phyloP scores from a whole-genome alignment of 2,888 invertebrate species.

The Aleiodes testaceus region DNA sequence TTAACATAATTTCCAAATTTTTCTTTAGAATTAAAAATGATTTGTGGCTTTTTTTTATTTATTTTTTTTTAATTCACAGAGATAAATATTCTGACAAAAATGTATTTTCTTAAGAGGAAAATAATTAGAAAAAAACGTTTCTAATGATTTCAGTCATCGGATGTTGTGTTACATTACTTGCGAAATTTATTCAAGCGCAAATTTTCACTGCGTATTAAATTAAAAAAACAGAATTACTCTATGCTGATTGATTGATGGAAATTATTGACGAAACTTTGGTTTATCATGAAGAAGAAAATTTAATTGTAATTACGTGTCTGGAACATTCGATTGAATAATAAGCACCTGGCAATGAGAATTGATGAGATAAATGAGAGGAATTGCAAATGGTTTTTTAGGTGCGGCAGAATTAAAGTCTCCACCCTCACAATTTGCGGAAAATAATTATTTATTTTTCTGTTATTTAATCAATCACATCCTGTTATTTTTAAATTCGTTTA shows the following conservation, averaged over 20 bases:
- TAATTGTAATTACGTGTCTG: constrained; percentile 6
- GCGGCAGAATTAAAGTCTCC: constrained; percentile 52
- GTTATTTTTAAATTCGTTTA: constrained; percentile 19
- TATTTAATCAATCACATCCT: constrained; percentile 36
- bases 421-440: constrained; percentile 39
- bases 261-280: not conserved
- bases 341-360: constrained; percentile 40
- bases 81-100: too few relatives aligned
- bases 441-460: not conserved
- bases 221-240: too few relatives aligned
- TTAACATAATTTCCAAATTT: too few relatives aligned
- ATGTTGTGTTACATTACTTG: constrained; percentile 14
- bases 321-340: constrained; percentile 37
- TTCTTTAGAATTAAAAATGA: too few relatives aligned
- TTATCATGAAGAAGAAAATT: not conserved
- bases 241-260: not conserved
- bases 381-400: constrained; percentile 38
- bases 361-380: constrained; percentile 20
- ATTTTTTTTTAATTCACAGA: too few relatives aligned
- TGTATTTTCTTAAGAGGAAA: not conserved
- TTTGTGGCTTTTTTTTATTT: too few relatives aligned
- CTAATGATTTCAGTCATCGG: constrained; percentile 19
- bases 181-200: constrained; percentile 1
- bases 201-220: not conserved
- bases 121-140: constrained; percentile 2